Base-by-base conservation (phyloP, 2,888 invertebrate species). In the Atherix ibis region DNA sequence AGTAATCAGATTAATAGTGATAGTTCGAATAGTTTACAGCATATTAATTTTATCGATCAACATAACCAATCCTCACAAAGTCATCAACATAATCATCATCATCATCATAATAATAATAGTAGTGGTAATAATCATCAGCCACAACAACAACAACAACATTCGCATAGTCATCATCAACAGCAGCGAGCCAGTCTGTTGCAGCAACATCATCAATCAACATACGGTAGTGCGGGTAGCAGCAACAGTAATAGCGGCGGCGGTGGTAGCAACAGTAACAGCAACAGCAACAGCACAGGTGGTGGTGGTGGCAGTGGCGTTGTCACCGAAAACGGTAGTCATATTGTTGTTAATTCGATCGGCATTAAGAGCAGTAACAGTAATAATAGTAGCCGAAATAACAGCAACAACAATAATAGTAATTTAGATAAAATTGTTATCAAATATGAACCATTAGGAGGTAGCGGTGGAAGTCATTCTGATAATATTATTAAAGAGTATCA, bases 401-500 rank as follows among this genome's bases (percentile, higher is more conserved):
- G n/a, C n/a, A n/a, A n/a, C n/a, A n/a, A n/a, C n/a, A n/a, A n/a
- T n/a, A n/a, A n/a, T n/a, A 36, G 27, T 19, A 39, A 38, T 38
- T 40, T 41, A 32, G 36, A 35, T 30, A 41, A 41, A 34, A 34
- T 39, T 34, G 38, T 38, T 38, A 35, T 40, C 19, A 41, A 41
- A 35, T 40, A 40, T 32, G 41, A 41, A 16, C 31, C 38, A 29
- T 27, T 39, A 41, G 32, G 33, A 14, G 24, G 34, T 34, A 25
- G 34, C 31, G 32, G 28, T 31, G 31, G 18, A 18, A 36, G 34
- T 34, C 38, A 38, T 27, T 16, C 13, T 5, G 27, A 34, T 18
- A 37, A 39, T 18, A 34, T 25, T 28, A 38, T 31, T 32, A 43
- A 40, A 32, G 43, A 43, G 31, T 43, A 41, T 37, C 43, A 43